A percentile compares a stretch with the other conserved stretches of the same genome.
Evolutionary conservation across 1,140 invertebrate species (phyloP).

Genomic region (Saccostrea echinata): DNA sequence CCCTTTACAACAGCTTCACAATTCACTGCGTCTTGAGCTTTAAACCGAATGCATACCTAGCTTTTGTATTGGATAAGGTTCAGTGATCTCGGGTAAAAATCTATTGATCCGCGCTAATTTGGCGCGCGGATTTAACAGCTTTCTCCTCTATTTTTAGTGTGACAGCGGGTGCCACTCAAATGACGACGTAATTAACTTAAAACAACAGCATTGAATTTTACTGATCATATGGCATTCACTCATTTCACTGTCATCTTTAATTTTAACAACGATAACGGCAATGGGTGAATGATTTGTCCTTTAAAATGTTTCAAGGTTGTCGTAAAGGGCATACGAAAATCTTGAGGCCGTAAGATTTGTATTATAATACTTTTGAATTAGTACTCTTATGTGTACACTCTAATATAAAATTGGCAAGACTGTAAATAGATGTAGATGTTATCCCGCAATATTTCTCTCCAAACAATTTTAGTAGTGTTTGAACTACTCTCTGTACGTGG

Average conservation of each 20-base stretch:
- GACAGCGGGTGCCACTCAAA: not conserved
- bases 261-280: not conserved
- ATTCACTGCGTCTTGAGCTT: conserved; percentile 18
- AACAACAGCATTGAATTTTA: no score
- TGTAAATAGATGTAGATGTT: no score
- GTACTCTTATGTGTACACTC: no score
- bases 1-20: not conserved
- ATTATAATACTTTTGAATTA: no score
- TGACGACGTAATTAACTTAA: not conserved
- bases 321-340: not conserved
- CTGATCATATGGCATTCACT: no score
- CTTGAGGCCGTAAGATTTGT: no score
- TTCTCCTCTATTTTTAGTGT: not conserved
- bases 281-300: not conserved
- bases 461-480: no score
- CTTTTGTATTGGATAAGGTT: conserved; percentile 6
- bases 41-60: conserved; percentile 21
- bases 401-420: no score
- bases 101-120: conserved; percentile 23
- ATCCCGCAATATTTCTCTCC: no score
- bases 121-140: conserved; percentile 7
- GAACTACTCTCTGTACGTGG: no score
- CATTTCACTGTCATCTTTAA: no score
- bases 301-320: not conserved
- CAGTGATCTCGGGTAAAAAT: conserved; percentile 16